phyloP scores from a whole-genome alignment of 2,797 vertebrate genomes.

The Chelidonichthys spinosus region DNA sequence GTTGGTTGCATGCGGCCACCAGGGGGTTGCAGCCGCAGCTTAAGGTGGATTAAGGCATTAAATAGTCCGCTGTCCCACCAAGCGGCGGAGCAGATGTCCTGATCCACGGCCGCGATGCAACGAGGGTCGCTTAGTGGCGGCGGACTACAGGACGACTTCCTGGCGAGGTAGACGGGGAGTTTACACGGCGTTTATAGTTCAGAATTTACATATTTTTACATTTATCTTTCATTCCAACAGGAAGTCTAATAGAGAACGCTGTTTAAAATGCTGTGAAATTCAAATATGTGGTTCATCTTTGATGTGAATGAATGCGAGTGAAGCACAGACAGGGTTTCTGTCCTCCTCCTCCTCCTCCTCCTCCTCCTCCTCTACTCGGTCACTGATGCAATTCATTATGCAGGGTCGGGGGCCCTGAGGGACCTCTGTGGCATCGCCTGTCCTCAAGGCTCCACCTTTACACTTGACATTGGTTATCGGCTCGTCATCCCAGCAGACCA shows the following conservation, averaged over 20 bases:
- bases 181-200: conserved; percentile 30
- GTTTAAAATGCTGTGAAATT: neutral
- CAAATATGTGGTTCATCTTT: conserved; percentile 1
- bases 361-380: conserved; percentile 29
- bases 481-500: conserved; percentile 65
- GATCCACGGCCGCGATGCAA: conserved; percentile 12
- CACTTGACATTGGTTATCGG: conserved; percentile 66
- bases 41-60: conserved; percentile 84
- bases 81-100: conserved; percentile 67
- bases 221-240: conserved; percentile 6
- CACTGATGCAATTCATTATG: conserved; percentile 62
- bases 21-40: conserved; percentile 76
- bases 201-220: conserved; percentile 18
- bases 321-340: conserved; percentile 6
- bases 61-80: conserved; percentile 77
- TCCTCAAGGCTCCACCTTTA: conserved; percentile 52
- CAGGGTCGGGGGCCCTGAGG: conserved; percentile 36
- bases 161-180: conserved; percentile 22
- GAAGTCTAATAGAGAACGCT: neutral
- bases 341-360: conserved; percentile 21
- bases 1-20: conserved; percentile 76
- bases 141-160: conserved; percentile 21
- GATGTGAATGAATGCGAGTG: conserved; percentile 19
- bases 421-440: conserved; percentile 52
- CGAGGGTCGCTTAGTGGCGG: conserved; percentile 20